A percentile compares a stretch with the other conserved stretches of the same genome.
Evolutionary conservation across 2,888 invertebrate species (phyloP).

Genomic region (Aphidius colemani): DNA sequence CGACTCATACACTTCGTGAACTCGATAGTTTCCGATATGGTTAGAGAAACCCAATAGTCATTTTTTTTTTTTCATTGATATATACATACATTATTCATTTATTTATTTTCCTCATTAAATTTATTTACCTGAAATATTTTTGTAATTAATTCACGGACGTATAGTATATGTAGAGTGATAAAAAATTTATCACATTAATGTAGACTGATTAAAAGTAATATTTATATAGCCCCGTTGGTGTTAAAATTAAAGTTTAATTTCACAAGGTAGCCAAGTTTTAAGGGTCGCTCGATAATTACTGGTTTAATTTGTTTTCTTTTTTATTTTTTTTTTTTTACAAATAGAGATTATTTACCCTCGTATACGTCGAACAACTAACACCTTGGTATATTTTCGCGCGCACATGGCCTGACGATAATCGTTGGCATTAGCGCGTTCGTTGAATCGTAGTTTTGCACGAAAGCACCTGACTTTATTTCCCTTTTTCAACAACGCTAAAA

Average conservation of each 20-base stretch:
- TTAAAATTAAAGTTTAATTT: neutral
- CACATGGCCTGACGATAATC: neutral
- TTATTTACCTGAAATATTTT: no score
- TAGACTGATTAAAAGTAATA: neutral
- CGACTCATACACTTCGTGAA: no score
- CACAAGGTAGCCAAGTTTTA: no score
- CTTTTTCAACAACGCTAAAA: neutral
- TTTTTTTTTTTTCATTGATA: no score
- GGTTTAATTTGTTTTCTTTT: neutral
- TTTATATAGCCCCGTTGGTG: neutral
- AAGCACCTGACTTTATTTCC: neutral
- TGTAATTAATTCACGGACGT: no score
- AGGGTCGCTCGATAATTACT: neutral
- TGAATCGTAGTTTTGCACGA: slow-evolving; percentile 1
- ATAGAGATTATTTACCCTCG: neutral
- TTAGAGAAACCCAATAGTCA: no score
- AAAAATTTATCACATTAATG: neutral
- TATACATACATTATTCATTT: no score
- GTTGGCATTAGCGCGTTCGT: neutral
- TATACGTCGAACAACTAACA: neutral
- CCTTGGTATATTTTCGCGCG: neutral
- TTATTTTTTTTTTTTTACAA: neutral
- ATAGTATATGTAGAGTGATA: neutral
- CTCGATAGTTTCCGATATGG: no score
- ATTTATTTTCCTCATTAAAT: no score